These are phyloP conservation scores for Drosophila formosana DNA, from an alignment of 2,888 invertebrate species.

Conservation along the genomic window DNA sequence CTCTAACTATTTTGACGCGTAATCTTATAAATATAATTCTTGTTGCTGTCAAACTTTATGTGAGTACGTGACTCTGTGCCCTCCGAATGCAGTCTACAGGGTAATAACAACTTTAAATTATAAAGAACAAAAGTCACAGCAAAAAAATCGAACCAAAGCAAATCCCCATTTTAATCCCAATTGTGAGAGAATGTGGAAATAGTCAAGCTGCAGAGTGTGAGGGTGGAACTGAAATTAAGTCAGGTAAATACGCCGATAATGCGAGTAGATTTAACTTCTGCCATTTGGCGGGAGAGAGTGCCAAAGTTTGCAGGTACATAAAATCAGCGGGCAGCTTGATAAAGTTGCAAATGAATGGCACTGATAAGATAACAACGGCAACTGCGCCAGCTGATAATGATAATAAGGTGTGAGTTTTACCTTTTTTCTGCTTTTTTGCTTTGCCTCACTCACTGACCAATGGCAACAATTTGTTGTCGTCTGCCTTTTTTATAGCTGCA, in stretches of 20 bases:
- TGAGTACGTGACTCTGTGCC: slow-evolving; percentile 56
- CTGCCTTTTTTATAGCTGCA: slow-evolving; percentile 59
- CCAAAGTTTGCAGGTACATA: slow-evolving; percentile 34
- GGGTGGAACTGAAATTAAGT: slow-evolving; percentile 40
- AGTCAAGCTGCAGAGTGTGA: not conserved
- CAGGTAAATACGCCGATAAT: slow-evolving; percentile 63
- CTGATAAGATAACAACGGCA: slow-evolving; percentile 54
- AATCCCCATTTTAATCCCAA: slow-evolving; percentile 31
- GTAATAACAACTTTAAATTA: slow-evolving; percentile 44
- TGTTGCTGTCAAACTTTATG: slow-evolving; percentile 46
- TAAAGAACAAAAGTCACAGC: slow-evolving; percentile 8
- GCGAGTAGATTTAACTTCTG: slow-evolving; percentile 69
- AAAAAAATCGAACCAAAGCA: slow-evolving; percentile 2
- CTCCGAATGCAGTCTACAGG: slow-evolving; percentile 1
- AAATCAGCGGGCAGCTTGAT: slow-evolving; percentile 57
- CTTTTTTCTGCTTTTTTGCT: slow-evolving; percentile 22
- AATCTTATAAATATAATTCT: slow-evolving; percentile 29
- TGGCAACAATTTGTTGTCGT: slow-evolving; percentile 70
- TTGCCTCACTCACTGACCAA: slow-evolving; percentile 39
- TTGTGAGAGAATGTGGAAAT: slow-evolving; percentile 25
- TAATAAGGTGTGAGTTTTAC: slow-evolving; percentile 64
- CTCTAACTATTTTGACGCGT: not conserved
- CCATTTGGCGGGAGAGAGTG: slow-evolving; percentile 41
- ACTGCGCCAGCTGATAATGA: slow-evolving; percentile 61
- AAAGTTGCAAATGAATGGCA: slow-evolving; percentile 62